A percentile compares a stretch with the other conserved stretches of the same genome.
Evolutionary conservation across 2,797 vertebrate genomes (phyloP).

Genomic region (Sebastes iracundus): DNA sequence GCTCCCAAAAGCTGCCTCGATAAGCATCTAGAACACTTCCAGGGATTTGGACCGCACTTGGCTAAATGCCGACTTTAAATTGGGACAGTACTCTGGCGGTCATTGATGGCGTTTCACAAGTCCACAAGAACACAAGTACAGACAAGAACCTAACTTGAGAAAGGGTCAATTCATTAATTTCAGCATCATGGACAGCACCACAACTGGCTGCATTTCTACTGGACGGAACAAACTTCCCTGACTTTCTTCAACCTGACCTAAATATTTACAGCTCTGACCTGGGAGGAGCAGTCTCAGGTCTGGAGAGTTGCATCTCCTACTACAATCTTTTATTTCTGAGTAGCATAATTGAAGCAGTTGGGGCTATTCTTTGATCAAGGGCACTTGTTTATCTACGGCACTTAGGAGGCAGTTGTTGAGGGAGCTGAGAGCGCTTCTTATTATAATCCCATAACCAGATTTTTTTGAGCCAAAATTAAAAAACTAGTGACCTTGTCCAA

Average conservation of each 20-base stretch:
- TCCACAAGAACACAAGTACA: neutral
- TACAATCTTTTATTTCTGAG: neutral
- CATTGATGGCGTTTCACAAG: neutral
- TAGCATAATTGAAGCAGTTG: conserved; percentile 7
- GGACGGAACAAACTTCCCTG: neutral
- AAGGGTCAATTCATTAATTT: neutral
- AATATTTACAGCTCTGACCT: conserved; percentile 7
- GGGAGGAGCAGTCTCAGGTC: neutral
- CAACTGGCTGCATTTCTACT: neutral
- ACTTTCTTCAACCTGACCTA: neutral
- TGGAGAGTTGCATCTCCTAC: neutral
- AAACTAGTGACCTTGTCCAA: conserved; percentile 50
- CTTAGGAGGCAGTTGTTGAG: neutral
- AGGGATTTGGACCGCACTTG: neutral
- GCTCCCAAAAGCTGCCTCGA: neutral
- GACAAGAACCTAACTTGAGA: neutral
- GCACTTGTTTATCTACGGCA: conserved; percentile 32
- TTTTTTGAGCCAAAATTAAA: conserved; percentile 34
- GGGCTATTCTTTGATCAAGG: conserved; percentile 37
- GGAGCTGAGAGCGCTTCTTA: conserved; percentile 15
- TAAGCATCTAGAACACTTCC: neutral
- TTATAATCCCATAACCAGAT: conserved; percentile 5
- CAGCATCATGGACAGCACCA: neutral
- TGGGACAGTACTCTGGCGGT: neutral
- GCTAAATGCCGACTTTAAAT: neutral